A percentile compares a stretch with the other conserved stretches of the same genome.
Evolutionary conservation across 2,888 invertebrate genomes (phyloP).

Genomic region (Scrobipalpa atriplicella): DNA sequence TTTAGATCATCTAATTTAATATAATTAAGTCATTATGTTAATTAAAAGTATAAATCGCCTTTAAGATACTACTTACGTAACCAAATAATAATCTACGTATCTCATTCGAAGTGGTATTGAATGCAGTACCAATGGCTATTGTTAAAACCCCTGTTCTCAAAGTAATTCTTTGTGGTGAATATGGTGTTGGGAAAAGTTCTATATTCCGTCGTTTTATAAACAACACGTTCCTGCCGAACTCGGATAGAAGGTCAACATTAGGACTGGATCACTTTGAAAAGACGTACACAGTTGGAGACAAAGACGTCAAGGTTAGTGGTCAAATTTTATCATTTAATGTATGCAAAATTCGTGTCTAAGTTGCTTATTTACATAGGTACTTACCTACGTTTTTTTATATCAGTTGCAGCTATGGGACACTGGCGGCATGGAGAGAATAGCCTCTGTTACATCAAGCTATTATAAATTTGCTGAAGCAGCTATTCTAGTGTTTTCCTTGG

Average conservation of each 20-base stretch:
- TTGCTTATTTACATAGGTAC: slow-evolving; percentile 15
- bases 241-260: slow-evolving; percentile 93
- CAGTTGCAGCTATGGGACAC: slow-evolving; percentile 98
- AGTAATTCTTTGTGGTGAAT: slow-evolving; percentile 97
- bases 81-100: background rate
- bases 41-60: background rate
- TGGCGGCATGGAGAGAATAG: slow-evolving; percentile 98
- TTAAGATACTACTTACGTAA: slow-evolving; percentile 2
- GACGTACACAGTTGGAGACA: slow-evolving; percentile 88
- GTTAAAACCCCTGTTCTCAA: slow-evolving; percentile 93
- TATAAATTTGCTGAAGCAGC: slow-evolving; percentile 98
- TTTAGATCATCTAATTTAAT: background rate
- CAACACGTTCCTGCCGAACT: slow-evolving; percentile 92
- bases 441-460: slow-evolving; percentile 96
- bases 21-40: slow-evolving; percentile 14
- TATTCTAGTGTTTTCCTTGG: slow-evolving; percentile 94
- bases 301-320: slow-evolving; percentile 87
- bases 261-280: slow-evolving; percentile 96
- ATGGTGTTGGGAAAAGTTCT: slow-evolving; percentile 97
- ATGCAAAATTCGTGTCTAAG: background rate
- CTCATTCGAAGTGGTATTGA: too few species aligned
- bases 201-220: slow-evolving; percentile 95
- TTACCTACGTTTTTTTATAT: slow-evolving; percentile 35
- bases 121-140: slow-evolving; percentile 85
- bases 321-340: background rate